Evolutionary conservation across 2,888 invertebrate species (phyloP), one percentile per base, ranked within the genome.

Genomic region (Mesorhabditis sp.): DNA sequence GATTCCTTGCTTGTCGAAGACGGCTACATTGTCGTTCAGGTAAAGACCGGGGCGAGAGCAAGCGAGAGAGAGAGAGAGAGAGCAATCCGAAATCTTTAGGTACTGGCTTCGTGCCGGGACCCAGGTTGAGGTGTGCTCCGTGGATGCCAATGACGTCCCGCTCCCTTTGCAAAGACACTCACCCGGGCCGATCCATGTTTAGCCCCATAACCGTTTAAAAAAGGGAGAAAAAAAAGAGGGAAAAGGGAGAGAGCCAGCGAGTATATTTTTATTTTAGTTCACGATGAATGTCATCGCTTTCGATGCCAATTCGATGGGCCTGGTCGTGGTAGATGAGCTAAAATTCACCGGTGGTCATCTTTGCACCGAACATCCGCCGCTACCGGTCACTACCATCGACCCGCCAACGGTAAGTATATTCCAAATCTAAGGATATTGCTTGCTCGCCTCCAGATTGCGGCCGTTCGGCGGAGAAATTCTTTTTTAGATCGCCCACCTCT

Each of bases 71-170:
- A 28, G 28, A 28, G 15, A 63, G 13, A 4, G 5, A n/a, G 10
- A 3, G 62, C 15, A 63, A 4, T 15, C 3, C 10, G 43, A 5
- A 10, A 43, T 6, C 45, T 74, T 62, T 62, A 83, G 82, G 70
- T 84, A 81, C 68, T 84, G 84, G 84, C 73, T 83, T 70, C 83
- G 79, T 69, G 71, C 80, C 5, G 84, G 83, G 58, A 79, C 82
- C 13, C 84, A 84, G 66, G 84, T 83, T 3, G 82, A 84, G 70
- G 74, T 84, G 7, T 84, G 84, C 69, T 82, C 83, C 4, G 71
- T 82, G n/a, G 78, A 82, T 66, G 76, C 76, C 45, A 79, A 85
- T 43, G 81, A 77, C 44, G 74, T 84, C 15, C 73, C 80, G 0
- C 69, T 82, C 41, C n/a, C n/a, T n/a, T n/a, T n/a, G n/a, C n/a